phyloP scores from a whole-genome alignment of 2,797 vertebrate genomes.

The Manis pentadactyla region DNA sequence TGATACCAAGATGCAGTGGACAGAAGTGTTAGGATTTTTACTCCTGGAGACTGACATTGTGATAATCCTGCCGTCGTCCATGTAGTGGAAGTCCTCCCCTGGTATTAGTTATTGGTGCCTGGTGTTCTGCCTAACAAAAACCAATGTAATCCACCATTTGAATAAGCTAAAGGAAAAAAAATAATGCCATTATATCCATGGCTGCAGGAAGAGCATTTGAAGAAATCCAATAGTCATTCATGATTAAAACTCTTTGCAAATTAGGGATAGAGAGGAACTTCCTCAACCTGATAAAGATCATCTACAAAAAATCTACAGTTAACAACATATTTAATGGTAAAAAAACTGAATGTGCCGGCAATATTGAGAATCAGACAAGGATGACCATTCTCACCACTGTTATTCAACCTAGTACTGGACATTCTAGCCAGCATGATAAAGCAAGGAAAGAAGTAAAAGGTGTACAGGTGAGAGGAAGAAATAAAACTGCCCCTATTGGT shows the following conservation, averaged over 20 bases:
- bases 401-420: not conserved
- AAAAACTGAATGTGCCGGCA: not conserved
- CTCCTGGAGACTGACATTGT: not conserved
- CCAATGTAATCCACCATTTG: not conserved
- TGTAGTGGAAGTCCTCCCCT: not conserved
- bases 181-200: not conserved
- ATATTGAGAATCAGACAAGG: not conserved
- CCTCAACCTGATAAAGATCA: not conserved
- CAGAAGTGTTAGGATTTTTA: not conserved
- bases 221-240: not conserved
- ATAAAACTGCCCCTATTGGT: not conserved
- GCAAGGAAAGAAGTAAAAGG: not conserved
- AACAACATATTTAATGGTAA: not conserved
- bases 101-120: not conserved
- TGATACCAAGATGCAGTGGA: not conserved
- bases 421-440: not conserved
- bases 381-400: not conserved
- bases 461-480: not conserved
- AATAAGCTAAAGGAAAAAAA: not conserved
- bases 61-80: not conserved
- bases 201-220: not conserved
- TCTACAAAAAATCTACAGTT: not conserved
- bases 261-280: not conserved
- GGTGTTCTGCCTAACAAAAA: not conserved
- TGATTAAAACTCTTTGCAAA: not conserved